These are phyloP conservation scores for Vidua chalybeata DNA, from an alignment of 2,113 vertebrate genomes.

Conservation along the genomic window DNA sequence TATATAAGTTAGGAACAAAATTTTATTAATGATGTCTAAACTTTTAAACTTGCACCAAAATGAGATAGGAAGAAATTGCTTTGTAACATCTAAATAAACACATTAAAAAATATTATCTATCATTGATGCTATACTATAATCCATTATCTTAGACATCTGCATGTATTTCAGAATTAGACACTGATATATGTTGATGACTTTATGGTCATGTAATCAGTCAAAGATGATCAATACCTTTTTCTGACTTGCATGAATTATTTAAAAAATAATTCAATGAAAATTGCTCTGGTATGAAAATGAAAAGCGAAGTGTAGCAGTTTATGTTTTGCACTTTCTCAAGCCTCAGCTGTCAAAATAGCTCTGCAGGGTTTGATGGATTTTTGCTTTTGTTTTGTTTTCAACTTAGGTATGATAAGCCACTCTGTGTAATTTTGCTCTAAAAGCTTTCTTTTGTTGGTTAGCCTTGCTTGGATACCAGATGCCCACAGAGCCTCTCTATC, in stretches of 20 bases:
- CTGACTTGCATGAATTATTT: not conserved
- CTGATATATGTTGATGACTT: not conserved
- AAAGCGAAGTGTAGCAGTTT: not conserved
- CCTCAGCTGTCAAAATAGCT: not conserved
- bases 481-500: not conserved
- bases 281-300: not conserved
- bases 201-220: not conserved
- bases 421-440: not conserved
- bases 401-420: not conserved
- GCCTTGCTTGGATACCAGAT: not conserved
- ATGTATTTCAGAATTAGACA: slow-evolving; percentile 3
- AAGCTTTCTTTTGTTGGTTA: not conserved
- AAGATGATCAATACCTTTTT: slow-evolving; percentile 29
- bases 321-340: not conserved
- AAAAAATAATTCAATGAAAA: not conserved
- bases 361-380: not conserved
- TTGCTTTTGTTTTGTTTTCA: not conserved
- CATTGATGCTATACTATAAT: not conserved
- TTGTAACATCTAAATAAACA: not conserved
- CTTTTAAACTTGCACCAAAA: not conserved
- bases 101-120: slow-evolving; percentile 4
- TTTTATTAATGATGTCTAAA: not conserved
- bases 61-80: not conserved
- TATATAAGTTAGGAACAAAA: not conserved
- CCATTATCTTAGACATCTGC: not conserved